These are phyloP conservation scores for Drosophila nr. perissopoda DNA, from an alignment of 2,888 invertebrate species.

Conservation along the genomic window DNA sequence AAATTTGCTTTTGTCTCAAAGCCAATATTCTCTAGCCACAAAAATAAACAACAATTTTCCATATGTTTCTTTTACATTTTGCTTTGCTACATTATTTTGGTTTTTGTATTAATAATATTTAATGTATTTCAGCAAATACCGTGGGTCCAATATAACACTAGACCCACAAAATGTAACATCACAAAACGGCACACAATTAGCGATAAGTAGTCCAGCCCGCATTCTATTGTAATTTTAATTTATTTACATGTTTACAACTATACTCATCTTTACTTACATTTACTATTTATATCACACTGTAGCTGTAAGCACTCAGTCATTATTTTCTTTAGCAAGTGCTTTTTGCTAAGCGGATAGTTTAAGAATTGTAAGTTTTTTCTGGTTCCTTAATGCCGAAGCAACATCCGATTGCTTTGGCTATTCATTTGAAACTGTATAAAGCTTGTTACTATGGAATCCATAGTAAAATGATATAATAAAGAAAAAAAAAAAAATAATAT, in stretches of 20 bases:
- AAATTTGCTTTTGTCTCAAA: not conserved
- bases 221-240: conserved; percentile 34
- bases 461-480: conserved; percentile 32
- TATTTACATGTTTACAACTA: not conserved
- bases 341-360: conserved; percentile 24
- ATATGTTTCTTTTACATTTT: not conserved
- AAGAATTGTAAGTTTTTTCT: conserved; percentile 43
- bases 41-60: not conserved
- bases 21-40: too few species aligned
- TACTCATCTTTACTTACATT: conserved; percentile 40
- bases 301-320: conserved; percentile 31
- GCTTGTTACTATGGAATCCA: conserved; percentile 38
- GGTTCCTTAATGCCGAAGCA: conserved; percentile 66
- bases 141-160: conserved; percentile 69
- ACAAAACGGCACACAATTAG: conserved; percentile 27
- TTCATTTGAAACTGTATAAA: conserved; percentile 41
- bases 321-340: conserved; percentile 36
- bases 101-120: not conserved
- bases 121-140: conserved; percentile 37
- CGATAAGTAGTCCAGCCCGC: conserved; percentile 49
- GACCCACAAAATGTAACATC: not conserved
- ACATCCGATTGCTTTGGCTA: conserved; percentile 22
- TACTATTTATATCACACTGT: conserved; percentile 56
- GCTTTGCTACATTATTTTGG: not conserved
- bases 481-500: too few species aligned